Evolutionary conservation across 2,888 invertebrate genomes (phyloP), one percentile per base, ranked within the genome.

Genomic region (Frankliniella fusca): DNA sequence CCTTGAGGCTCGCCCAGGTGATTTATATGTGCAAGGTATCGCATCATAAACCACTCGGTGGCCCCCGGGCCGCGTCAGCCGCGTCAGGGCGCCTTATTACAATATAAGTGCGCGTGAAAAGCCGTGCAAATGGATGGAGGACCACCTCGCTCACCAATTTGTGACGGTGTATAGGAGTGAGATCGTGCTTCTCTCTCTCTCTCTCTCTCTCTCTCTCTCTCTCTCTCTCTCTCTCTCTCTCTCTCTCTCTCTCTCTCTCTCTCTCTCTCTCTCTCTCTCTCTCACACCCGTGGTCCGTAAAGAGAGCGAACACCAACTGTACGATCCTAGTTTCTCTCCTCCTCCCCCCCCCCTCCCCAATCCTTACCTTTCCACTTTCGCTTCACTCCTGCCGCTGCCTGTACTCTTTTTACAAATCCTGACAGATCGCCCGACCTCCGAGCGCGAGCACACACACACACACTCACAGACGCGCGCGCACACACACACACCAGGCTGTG

Each of bases 361-460:
- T 50, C 50, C 54, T 15, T n/a, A 20, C 61, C 61, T n/a, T 3
- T 18, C 38, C 38, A 5, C 3, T 38, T 38, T 38, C 54, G 54
- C 18, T 54, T 54, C 20, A 54, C 54, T 54, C 38, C 38, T 38
- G 38, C 38, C 5, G 38, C 38, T 38, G 18, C 70, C 70, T 76
- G 70, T 76, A 76, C 70, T 23, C 70, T 76, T 76, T 76, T 76
- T 76, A 76, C 70, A 76, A 76, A 76, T 76, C 70, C 70, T 76
- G 70, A 76, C 70, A 76, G 70, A 76, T 76, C 70, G 70, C 27
- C 70, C 70, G 61, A 61, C 61, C 61, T 61, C 61, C n/a, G 61
- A 3, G 54, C 61, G 8, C 61, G 61, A 5, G 70, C 70, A 76
- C 70, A 76, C 70, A 27, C 70, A 61, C 18, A n/a, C 61, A 61